A percentile compares a stretch with the other conserved stretches of the same genome.
Conservation (phyloP, 2,888 invertebrate genomes). For the Timandra comae region DNA sequence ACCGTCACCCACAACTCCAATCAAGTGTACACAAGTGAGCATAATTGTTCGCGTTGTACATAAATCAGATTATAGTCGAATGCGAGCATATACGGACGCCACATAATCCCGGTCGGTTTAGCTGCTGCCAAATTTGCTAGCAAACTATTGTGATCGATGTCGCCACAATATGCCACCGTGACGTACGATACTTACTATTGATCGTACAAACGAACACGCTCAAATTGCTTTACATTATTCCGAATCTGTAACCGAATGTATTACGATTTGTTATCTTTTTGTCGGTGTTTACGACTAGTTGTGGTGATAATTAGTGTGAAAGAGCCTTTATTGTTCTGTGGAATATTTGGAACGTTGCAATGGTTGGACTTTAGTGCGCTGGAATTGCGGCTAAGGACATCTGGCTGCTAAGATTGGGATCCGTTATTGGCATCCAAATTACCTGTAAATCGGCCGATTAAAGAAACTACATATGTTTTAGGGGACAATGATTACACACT, state of each 20-base stretch:
- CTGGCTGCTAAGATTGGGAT: too few species aligned
- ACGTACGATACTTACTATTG: constrained; percentile 39
- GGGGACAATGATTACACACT: too few species aligned
- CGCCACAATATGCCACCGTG: constrained; percentile 50
- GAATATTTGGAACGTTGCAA: too few species aligned
- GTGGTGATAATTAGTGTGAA: too few species aligned
- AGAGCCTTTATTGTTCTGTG: too few species aligned
- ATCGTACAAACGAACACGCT: constrained; percentile 25
- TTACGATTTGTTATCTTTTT: neutral
- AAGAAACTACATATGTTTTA: too few species aligned
- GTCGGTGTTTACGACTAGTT: too few species aligned
- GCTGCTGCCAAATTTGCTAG: constrained; percentile 61
- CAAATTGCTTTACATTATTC: constrained; percentile 14
- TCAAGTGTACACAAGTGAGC: constrained; percentile 10
- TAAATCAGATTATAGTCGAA: constrained; percentile 40
- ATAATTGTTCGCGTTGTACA: constrained; percentile 28
- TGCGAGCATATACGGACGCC: constrained; percentile 24
- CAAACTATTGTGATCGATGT: constrained; percentile 59
- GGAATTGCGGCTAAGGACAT: too few species aligned
- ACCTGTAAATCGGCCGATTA: too few species aligned
- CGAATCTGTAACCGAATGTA: constrained; percentile 6
- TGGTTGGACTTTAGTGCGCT: too few species aligned
- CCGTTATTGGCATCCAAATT: too few species aligned
- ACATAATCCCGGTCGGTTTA: constrained; percentile 48
- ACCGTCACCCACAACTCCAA: constrained; percentile 6